Conservation (phyloP, 2,797 vertebrate species). For the Tragopan temminckii region DNA sequence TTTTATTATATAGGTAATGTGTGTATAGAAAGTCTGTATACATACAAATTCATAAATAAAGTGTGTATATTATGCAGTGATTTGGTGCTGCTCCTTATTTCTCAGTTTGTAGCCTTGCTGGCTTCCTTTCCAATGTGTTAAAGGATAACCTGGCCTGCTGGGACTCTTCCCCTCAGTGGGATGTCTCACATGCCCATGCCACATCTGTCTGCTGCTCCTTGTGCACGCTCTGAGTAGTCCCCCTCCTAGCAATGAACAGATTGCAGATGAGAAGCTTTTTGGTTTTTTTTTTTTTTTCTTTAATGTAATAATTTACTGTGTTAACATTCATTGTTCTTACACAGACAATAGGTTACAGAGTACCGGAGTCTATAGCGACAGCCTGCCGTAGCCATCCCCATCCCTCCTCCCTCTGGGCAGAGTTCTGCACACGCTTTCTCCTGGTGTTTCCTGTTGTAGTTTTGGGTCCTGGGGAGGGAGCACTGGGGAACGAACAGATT, state of each 20-base stretch:
- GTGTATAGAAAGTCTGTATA: slow-evolving; percentile 86
- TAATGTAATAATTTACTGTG: slow-evolving; percentile 78
- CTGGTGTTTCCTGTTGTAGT: not conserved
- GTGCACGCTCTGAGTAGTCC: rapidly evolving
- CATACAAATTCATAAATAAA: slow-evolving; percentile 82
- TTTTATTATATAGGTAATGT: slow-evolving; percentile 85
- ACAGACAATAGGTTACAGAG: slow-evolving; percentile 76
- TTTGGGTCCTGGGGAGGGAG: not conserved
- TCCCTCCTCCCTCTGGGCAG: not conserved
- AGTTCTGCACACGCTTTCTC: rapidly evolving
- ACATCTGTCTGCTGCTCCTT: not conserved
- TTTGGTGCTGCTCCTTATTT: slow-evolving; percentile 5
- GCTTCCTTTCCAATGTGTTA: not conserved
- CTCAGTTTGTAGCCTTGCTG: not conserved
- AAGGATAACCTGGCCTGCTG: not conserved
- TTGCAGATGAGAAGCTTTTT: not conserved
- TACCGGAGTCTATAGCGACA: slow-evolving; percentile 54
- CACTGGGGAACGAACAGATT: rapidly evolving
- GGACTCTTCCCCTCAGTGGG: rapidly evolving
- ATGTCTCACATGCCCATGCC: rapidly evolving
- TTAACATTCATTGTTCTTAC: slow-evolving; percentile 78
- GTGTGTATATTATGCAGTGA: slow-evolving; percentile 86
- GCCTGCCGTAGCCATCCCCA: not conserved
- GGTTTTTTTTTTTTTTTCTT: slow-evolving; percentile 42
- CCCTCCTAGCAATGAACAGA: not conserved